Percentiles rank a stretch among this genome's conserved stretches.
phyloP scores from a whole-genome alignment of 2,797 vertebrate species.

The Ibycter americanus region DNA sequence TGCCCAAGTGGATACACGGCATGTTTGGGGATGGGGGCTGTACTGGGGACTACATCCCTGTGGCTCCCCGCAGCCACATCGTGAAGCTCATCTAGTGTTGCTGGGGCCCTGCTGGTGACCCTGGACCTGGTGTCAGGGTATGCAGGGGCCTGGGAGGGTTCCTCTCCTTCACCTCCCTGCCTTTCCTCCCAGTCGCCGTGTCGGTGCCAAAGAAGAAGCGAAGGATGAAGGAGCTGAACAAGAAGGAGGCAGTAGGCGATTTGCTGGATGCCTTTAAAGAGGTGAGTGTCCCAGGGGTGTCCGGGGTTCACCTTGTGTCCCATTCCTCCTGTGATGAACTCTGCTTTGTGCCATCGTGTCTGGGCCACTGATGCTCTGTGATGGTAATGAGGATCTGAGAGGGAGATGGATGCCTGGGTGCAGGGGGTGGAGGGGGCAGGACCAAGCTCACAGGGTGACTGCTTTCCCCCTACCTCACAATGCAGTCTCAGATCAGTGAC shows the following conservation, averaged over 20 bases:
- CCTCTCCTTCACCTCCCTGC: not conserved
- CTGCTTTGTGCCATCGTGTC: slow-evolving; percentile 37
- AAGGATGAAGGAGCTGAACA: slow-evolving; percentile 95
- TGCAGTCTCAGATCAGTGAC: slow-evolving; percentile 77
- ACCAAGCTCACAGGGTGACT: accelerated
- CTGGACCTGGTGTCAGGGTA: not conserved
- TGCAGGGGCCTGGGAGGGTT: accelerated
- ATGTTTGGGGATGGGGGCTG: not conserved
- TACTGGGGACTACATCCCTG: not conserved
- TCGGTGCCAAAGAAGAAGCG: slow-evolving; percentile 97
- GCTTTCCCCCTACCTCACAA: not conserved
- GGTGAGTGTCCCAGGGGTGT: slow-evolving; percentile 66
- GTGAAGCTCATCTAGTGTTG: not conserved
- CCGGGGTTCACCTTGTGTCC: accelerated
- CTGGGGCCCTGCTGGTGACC: not conserved
- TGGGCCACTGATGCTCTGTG: slow-evolving; percentile 58
- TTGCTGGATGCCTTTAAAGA: slow-evolving; percentile 97
- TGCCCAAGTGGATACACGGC: accelerated
- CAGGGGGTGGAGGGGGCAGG: not conserved
- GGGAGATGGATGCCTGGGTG: accelerated
- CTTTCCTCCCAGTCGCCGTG: slow-evolving; percentile 75
- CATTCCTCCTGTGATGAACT: not conserved
- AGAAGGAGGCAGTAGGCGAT: slow-evolving; percentile 92
- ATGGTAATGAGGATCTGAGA: slow-evolving; percentile 56
- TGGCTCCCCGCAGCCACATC: not conserved